Base-by-base conservation (phyloP, 1,140 invertebrate genomes). In the Rhagoletis pomonella region DNA sequence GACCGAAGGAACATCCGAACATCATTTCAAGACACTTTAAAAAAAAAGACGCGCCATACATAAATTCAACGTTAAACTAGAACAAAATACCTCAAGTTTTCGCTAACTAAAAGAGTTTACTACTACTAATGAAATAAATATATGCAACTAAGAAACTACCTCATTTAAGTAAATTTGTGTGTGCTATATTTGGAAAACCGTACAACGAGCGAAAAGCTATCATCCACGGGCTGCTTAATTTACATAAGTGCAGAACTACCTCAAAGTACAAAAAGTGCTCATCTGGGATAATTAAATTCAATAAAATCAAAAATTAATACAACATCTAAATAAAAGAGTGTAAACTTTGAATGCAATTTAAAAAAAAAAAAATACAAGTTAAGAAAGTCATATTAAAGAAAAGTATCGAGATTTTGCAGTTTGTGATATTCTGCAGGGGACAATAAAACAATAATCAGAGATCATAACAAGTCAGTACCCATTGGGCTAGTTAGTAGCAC, bases 251-350 rank as follows among this genome's bases (percentile, higher is more conserved):
- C 58, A 85, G 55, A 81, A 85, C 84, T 85, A 85, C 84, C 84
- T 85, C 84, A n/a, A 85, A 85, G 84, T 85, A 85, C 84, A 85
- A 85, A 62, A 85, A 85, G 84, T 85, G 84, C 58, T 85, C 73
- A 19, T 29, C 60, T 14, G 17, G 17, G 9, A n/a, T 29, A 19
- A 19, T 67, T 29, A 67, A 67, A 67, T 67, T 29, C 64, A n/a
- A 55, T 55, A 17, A 73, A 81, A 81, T 19, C 44, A 81, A 81
- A 55, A 73, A 73, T 55, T 81, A 55, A n/a, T 17, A 81, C 14
- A 81, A 29, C 29, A 29, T 29, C 29, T 29, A 29, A 29, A 29
- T 29, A 29, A 29, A 58, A 42, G n/a, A 81, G 47, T 29, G 29
- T 29, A 29, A 29, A 29, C 29, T 29, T 29, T 29, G 29, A 29